phyloP scores from a whole-genome alignment of 1,140 invertebrate genomes.

The Proales similis region DNA sequence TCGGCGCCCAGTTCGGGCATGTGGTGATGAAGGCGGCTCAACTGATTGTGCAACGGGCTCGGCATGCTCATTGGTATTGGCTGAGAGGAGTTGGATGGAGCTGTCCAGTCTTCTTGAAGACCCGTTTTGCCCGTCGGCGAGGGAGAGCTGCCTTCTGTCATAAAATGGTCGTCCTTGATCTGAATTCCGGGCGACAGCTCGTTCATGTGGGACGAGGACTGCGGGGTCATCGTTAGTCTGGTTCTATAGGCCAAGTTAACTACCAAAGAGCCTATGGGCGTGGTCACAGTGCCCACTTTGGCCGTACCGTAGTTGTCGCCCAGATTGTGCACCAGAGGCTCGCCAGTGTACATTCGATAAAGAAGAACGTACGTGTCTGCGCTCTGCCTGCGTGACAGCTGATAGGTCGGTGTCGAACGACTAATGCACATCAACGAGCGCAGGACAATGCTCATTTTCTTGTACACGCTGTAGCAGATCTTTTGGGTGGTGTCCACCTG shows the following conservation, averaged over 20 bases:
- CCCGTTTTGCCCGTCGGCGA: constrained; percentile 45
- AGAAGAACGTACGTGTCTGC: constrained; percentile 78
- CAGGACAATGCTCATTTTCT: constrained; percentile 76
- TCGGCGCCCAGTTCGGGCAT: neutral
- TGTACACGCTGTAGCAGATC: constrained; percentile 74
- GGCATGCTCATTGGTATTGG: constrained; percentile 31
- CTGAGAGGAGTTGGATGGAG: neutral
- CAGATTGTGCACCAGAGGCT: constrained; percentile 63
- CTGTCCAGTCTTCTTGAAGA: neutral
- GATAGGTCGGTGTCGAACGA: constrained; percentile 80
- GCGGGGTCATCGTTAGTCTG: constrained; percentile 78
- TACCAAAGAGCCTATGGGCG: constrained; percentile 69
- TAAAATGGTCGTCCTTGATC: constrained; percentile 82
- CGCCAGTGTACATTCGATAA: constrained; percentile 77
- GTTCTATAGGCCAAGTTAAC: constrained; percentile 73
- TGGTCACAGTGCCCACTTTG: constrained; percentile 71
- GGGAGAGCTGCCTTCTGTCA: constrained; percentile 63
- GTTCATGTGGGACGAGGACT: constrained; percentile 61
- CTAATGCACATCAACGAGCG: constrained; percentile 81
- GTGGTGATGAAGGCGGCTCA: neutral
- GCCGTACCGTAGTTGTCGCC: constrained; percentile 67
- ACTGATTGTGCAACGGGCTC: constrained; percentile 6
- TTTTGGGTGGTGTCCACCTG: constrained; percentile 61
- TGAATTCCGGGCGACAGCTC: constrained; percentile 59
- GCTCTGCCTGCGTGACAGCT: constrained; percentile 72